Evolutionary conservation across 2,113 vertebrate species (phyloP).

Genomic region (Grus americana): DNA sequence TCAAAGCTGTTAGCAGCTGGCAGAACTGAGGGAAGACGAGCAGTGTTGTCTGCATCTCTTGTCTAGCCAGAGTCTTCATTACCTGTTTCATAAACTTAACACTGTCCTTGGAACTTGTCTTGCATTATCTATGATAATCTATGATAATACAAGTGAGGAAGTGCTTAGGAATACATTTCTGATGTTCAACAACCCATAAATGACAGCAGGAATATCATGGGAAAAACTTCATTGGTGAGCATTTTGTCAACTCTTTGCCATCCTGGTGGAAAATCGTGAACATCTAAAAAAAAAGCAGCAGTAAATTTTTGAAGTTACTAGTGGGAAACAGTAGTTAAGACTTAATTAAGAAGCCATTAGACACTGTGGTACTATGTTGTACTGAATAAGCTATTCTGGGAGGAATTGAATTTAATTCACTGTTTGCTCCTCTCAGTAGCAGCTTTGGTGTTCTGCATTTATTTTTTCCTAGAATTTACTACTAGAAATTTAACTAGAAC

Average conservation of each 20-base stretch:
- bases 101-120: slow-evolving; percentile 2
- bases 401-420: background rate
- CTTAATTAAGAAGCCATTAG: background rate
- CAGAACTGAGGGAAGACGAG: background rate
- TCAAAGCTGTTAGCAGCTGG: background rate
- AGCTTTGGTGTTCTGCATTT: background rate
- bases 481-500: background rate
- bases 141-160: background rate
- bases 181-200: background rate
- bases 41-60: background rate
- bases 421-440: background rate
- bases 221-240: background rate
- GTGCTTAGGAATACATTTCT: slow-evolving; percentile 33
- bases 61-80: background rate
- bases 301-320: background rate
- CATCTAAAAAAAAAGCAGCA: background rate
- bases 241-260: background rate
- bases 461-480: background rate
- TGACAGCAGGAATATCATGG: background rate
- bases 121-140: background rate
- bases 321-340: background rate
- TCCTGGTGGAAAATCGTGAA: background rate
- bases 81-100: background rate
- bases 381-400: background rate
- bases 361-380: background rate